Evolutionary conservation across 2,888 invertebrate genomes (phyloP).

Genomic region (Ochropacha duplaris): DNA sequence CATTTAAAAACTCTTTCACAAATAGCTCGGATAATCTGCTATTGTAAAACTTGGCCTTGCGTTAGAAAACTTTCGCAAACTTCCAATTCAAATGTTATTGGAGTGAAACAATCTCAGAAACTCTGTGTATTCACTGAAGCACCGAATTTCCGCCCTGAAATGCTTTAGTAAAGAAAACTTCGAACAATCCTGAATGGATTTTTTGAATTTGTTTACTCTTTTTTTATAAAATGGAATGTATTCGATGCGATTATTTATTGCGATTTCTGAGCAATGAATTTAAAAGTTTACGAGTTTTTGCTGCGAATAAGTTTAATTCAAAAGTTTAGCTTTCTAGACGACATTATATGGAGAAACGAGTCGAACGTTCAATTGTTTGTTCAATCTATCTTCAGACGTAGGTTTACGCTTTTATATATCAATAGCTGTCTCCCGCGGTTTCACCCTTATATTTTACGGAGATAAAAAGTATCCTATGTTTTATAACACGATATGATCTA

Average conservation of each 20-base stretch:
- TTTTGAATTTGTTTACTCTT: background rate
- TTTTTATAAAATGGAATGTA: background rate
- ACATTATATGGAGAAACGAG: background rate
- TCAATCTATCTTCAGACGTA: background rate
- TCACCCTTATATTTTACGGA: no score
- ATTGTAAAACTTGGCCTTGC: constrained; percentile 2
- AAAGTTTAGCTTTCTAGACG: background rate
- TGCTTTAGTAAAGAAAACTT: constrained; percentile 7
- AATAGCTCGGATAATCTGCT: constrained; percentile 14
- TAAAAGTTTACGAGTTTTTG: background rate
- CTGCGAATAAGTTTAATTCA: background rate
- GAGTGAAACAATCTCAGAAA: constrained; percentile 27
- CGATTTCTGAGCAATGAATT: background rate
- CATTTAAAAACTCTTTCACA: constrained; percentile 9
- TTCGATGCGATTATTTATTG: background rate
- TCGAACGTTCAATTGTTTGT: background rate
- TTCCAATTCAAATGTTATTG: constrained; percentile 31
- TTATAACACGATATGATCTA: no score
- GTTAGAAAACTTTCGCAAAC: constrained; percentile 16
- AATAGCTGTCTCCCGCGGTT: no score
- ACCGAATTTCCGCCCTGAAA: constrained; percentile 13
- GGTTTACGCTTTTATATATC: no score
- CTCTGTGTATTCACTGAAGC: constrained; percentile 14
- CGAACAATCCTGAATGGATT: background rate
- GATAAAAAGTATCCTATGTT: no score